These are phyloP conservation scores for Cryptus armator DNA, from an alignment of 2,888 invertebrate genomes.

Conservation along the genomic window DNA sequence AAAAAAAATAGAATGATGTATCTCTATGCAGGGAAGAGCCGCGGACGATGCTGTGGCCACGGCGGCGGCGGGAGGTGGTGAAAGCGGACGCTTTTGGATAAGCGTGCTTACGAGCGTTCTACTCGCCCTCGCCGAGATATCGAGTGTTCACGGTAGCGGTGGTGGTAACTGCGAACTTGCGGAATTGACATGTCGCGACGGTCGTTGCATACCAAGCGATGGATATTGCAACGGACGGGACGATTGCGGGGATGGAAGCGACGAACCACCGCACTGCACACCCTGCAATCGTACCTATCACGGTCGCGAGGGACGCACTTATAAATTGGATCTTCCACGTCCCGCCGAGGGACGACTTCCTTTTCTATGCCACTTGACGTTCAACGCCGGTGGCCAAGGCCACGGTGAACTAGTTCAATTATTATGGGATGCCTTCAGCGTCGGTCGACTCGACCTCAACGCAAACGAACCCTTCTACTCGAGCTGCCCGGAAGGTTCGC, in stretches of 20 bases:
- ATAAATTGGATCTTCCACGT: constrained; percentile 91
- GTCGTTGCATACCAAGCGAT: constrained; percentile 93
- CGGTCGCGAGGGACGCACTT: constrained; percentile 91
- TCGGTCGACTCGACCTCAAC: constrained; percentile 91
- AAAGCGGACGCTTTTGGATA: constrained; percentile 41
- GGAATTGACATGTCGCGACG: constrained; percentile 91
- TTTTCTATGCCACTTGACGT: constrained; percentile 95
- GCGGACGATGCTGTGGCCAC: constrained; percentile 48
- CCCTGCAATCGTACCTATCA: constrained; percentile 96
- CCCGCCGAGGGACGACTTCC: constrained; percentile 92
- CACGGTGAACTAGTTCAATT: constrained; percentile 96
- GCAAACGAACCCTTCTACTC: constrained; percentile 87
- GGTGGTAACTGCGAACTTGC: constrained; percentile 90
- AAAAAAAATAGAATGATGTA: constrained; percentile 1
- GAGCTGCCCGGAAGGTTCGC: constrained; percentile 95
- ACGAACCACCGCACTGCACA: constrained; percentile 93
- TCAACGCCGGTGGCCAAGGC: constrained; percentile 95
- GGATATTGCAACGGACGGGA: constrained; percentile 94
- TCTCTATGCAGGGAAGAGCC: constrained; percentile 58
- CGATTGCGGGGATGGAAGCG: constrained; percentile 94
- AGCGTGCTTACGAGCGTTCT: constrained; percentile 39
- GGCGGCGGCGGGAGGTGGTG: constrained; percentile 49
- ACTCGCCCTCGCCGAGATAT: constrained; percentile 67
- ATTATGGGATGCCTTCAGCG: constrained; percentile 95
- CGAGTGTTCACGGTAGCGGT: constrained; percentile 64